These are phyloP conservation scores for Equus quagga DNA, from an alignment of 2,113 vertebrate genomes.

Conservation along the genomic window DNA sequence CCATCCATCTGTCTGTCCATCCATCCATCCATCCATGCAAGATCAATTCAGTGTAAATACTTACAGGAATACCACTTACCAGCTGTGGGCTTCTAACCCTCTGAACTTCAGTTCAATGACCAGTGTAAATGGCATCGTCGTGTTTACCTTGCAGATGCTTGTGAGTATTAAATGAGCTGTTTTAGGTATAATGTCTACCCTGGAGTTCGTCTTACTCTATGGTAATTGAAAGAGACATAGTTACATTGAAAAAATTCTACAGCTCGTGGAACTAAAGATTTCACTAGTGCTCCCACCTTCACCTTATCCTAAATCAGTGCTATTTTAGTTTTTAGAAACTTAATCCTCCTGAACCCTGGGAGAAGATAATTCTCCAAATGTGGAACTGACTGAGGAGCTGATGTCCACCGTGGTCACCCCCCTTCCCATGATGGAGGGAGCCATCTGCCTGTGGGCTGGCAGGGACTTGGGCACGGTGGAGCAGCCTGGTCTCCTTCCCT, in stretches of 20 bases:
- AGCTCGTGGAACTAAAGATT: constrained; percentile 17
- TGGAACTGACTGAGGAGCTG: background rate
- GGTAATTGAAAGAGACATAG: background rate
- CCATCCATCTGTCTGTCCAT: background rate
- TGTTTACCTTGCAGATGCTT: background rate
- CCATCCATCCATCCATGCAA: background rate
- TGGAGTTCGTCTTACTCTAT: background rate
- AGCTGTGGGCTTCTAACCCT: background rate
- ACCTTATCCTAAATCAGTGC: background rate
- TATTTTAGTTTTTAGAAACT: background rate
- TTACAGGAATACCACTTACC: background rate
- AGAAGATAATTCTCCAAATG: background rate
- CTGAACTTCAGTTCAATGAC: background rate
- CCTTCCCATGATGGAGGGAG: background rate
- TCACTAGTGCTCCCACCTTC: background rate
- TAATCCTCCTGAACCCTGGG: background rate
- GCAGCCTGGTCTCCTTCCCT: background rate
- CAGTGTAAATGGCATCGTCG: background rate
- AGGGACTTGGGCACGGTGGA: background rate
- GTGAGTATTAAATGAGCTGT: background rate
- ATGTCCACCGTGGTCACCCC: background rate
- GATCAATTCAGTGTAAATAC: background rate
- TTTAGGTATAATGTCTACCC: background rate
- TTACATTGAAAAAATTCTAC: background rate
- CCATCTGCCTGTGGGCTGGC: constrained; percentile 42